Percentiles rank a stretch among this genome's conserved stretches.
These are phyloP conservation scores for Heliconius himera DNA, from an alignment of 1,140 invertebrate genomes.

Conservation along the genomic window DNA sequence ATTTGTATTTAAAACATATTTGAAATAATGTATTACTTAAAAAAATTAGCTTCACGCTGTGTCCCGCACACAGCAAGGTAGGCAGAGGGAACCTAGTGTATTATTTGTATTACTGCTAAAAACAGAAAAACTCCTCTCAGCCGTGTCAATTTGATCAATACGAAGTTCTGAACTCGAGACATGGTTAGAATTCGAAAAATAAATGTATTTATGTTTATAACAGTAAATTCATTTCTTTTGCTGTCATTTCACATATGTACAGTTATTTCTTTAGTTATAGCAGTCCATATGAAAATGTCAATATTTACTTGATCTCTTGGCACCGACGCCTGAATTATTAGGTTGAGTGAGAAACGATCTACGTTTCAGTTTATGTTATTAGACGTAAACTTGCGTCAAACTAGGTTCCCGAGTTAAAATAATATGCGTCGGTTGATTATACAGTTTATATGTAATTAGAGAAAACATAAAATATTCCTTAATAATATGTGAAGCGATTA, in stretches of 20 bases:
- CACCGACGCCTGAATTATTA: constrained; percentile 55
- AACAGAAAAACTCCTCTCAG: neutral
- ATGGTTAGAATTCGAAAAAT: too few relatives aligned
- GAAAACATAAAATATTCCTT: neutral
- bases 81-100: neutral
- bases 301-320: constrained; percentile 65
- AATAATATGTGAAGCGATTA: neutral
- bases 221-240: neutral
- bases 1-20: neutral
- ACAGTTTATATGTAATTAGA: neutral
- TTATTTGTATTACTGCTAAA: neutral
- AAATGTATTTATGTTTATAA: neutral
- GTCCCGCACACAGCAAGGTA: too few relatives aligned
- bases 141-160: too few relatives aligned
- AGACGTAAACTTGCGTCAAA: constrained; percentile 53
- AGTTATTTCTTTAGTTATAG: neutral
- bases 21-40: neutral
- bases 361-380: constrained; percentile 58
- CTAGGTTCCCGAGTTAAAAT: constrained; percentile 55
- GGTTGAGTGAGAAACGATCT: constrained; percentile 64
- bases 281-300: constrained; percentile 30
- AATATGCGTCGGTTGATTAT: constrained; percentile 27
- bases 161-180: too few relatives aligned
- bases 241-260: neutral
- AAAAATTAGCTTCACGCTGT: too few relatives aligned